phyloP scores from a whole-genome alignment of 2,797 vertebrate species.

The Nothura maculosa region DNA sequence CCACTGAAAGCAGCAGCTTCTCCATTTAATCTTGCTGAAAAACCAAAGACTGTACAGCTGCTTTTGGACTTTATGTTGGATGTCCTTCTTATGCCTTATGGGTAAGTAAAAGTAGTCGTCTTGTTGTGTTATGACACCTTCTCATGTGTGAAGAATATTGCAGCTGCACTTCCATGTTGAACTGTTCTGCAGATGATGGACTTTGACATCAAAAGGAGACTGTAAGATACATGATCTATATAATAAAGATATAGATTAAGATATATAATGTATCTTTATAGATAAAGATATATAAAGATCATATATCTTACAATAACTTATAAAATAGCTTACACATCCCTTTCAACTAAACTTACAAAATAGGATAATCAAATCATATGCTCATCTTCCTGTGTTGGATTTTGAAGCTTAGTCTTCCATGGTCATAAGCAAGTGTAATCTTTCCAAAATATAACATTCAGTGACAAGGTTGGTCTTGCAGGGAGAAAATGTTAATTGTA shows the following conservation, averaged over 20 bases:
- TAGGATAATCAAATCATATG: neutral
- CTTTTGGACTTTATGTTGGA: constrained; percentile 99
- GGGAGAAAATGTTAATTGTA: neutral
- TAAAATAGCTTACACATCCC: too few relatives aligned
- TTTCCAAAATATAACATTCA: neutral
- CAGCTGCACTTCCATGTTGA: neutral
- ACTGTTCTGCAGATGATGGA: neutral
- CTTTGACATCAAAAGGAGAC: neutral
- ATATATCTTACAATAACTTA: too few relatives aligned
- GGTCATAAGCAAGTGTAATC: neutral
- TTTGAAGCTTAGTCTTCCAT: neutral
- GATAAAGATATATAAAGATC: too few relatives aligned
- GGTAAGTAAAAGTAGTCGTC: constrained; percentile 81
- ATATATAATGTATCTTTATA: too few relatives aligned
- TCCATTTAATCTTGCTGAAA: constrained; percentile 95
- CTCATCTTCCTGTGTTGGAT: neutral
- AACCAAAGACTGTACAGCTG: constrained; percentile 96
- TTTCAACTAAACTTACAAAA: neutral
- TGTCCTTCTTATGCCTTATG: constrained; percentile 98
- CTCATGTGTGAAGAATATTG: neutral
- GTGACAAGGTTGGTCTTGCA: neutral
- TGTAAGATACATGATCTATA: neutral
- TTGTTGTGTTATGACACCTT: neutral
- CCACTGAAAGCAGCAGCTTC: constrained; percentile 88
- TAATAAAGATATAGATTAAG: too few relatives aligned